phyloP scores from a whole-genome alignment of 2,113 vertebrate genomes.

The Fregetta grallaria region DNA sequence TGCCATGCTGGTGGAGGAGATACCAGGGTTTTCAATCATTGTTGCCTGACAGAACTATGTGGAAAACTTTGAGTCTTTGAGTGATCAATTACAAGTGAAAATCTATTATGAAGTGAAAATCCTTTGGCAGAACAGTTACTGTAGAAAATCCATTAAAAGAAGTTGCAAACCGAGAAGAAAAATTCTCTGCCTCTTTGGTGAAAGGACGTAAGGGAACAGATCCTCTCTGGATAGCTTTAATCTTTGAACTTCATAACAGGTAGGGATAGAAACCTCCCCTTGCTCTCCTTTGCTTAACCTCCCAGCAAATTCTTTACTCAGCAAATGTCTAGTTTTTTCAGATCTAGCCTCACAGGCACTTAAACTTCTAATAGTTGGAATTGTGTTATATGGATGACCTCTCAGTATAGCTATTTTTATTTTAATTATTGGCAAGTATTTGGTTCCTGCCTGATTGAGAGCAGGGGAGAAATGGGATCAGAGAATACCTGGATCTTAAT shows the following conservation, averaged over 20 bases:
- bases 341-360: background rate
- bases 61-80: background rate
- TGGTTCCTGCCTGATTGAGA: background rate
- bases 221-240: background rate
- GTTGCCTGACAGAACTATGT: background rate
- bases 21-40: background rate
- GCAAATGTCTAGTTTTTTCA: background rate
- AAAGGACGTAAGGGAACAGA: background rate
- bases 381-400: background rate
- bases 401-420: background rate
- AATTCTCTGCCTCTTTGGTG: background rate
- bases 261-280: background rate
- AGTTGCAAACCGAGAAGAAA: background rate
- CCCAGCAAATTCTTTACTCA: background rate
- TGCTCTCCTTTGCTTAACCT: background rate
- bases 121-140: background rate
- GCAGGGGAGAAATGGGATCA: background rate
- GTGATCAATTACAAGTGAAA: background rate
- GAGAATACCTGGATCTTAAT: slow-evolving; percentile 7
- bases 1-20: background rate
- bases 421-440: background rate
- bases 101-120: background rate
- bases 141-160: background rate
- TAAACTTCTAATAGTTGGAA: background rate
- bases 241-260: background rate